Evolutionary conservation across 1,140 invertebrate genomes (phyloP).

Genomic region (Triops longicaudatus): DNA sequence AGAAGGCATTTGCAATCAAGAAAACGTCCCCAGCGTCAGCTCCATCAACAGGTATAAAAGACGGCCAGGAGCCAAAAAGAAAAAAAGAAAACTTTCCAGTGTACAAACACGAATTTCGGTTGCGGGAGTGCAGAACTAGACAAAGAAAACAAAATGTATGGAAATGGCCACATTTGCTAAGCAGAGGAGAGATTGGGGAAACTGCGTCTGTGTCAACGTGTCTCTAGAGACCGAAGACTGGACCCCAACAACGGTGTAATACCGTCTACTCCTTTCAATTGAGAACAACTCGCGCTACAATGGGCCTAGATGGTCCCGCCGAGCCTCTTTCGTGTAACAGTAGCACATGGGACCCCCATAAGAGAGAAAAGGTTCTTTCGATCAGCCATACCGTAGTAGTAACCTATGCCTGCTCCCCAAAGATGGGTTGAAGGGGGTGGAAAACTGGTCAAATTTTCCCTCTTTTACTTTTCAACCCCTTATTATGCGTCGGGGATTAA

Average conservation of each 20-base stretch:
- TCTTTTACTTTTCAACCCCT: slow-evolving; percentile 12
- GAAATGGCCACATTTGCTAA: slow-evolving; percentile 6
- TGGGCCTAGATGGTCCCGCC: slow-evolving; percentile 13
- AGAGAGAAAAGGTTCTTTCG: neutral
- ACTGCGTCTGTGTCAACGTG: slow-evolving; percentile 28
- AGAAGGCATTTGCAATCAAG: slow-evolving; percentile 94
- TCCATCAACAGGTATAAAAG: slow-evolving; percentile 92
- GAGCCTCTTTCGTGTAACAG: slow-evolving; percentile 11
- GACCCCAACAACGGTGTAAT: slow-evolving; percentile 4
- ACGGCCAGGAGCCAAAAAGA: neutral
- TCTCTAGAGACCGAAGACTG: slow-evolving; percentile 21
- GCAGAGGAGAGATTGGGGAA: slow-evolving; percentile 17
- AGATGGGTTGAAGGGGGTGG: neutral
- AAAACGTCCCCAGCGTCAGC: slow-evolving; percentile 97
- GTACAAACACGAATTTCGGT: neutral
- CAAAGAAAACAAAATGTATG: neutral
- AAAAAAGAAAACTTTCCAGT: neutral
- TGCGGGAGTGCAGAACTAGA: neutral
- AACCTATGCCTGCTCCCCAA: neutral
- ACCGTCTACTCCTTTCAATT: slow-evolving; percentile 9
- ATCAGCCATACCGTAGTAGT: neutral
- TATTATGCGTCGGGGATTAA: neutral
- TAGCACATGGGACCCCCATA: slow-evolving; percentile 3
- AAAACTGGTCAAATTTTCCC: neutral
- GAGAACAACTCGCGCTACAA: neutral